These are phyloP conservation scores for Andrena haemorrhoa DNA, from an alignment of 2,888 invertebrate genomes.

Conservation along the genomic window DNA sequence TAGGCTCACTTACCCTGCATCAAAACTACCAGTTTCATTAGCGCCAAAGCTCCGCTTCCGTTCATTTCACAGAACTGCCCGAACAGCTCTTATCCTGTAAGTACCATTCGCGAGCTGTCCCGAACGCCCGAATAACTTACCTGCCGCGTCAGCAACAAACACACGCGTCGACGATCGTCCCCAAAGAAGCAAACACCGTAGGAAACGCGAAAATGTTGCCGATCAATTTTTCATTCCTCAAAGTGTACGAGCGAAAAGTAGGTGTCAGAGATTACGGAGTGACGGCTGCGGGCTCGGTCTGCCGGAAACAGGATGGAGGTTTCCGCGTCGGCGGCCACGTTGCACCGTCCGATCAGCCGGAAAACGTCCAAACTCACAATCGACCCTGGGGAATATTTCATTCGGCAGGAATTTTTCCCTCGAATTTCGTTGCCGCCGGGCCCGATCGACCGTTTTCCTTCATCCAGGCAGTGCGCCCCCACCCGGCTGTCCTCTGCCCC, in stretches of 20 bases:
- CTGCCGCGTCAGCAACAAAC: neutral
- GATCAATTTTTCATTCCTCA: constrained; percentile 59
- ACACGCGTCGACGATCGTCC: neutral
- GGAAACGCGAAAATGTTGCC: constrained; percentile 13
- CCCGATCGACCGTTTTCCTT: constrained; percentile 21
- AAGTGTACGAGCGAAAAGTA: constrained; percentile 48
- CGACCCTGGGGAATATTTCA: constrained; percentile 79
- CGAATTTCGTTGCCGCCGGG: constrained; percentile 59
- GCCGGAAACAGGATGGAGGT: constrained; percentile 75
- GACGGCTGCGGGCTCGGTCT: constrained; percentile 62
- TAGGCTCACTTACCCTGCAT: too few species aligned
- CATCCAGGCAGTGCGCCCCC: constrained; percentile 14
- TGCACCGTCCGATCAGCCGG: constrained; percentile 81
- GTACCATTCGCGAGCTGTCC: neutral
- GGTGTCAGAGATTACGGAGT: constrained; percentile 65
- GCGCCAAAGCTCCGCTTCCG: too few species aligned
- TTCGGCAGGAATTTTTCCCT: constrained; percentile 76
- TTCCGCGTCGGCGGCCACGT: constrained; percentile 77
- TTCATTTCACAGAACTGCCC: too few species aligned
- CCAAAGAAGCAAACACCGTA: neutral
- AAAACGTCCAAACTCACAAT: constrained; percentile 81
- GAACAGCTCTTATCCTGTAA: too few species aligned
- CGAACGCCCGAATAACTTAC: neutral
- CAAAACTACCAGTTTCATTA: too few species aligned
- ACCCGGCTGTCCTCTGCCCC: neutral